Percentiles rank a stretch among this genome's conserved stretches.
These are phyloP conservation scores for Xestia rhomboidea DNA, from an alignment of 2,888 invertebrate genomes.

Conservation along the genomic window DNA sequence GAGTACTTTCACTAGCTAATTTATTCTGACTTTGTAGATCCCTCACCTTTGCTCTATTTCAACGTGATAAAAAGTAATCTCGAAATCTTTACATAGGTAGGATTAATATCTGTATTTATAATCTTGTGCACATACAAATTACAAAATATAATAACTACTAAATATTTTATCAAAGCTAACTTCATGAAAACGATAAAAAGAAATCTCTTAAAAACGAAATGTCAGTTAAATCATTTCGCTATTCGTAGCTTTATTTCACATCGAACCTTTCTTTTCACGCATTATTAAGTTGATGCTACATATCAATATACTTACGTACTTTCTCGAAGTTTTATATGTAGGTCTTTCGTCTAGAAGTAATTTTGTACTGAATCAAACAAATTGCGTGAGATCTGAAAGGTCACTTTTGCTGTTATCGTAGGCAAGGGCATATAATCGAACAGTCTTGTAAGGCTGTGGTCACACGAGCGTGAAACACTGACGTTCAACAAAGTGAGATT, in stretches of 20 bases:
- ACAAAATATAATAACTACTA: too few relatives aligned
- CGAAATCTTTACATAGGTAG: too few relatives aligned
- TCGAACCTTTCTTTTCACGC: constrained; percentile 13
- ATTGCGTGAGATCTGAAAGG: constrained; percentile 19
- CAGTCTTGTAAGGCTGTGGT: not conserved
- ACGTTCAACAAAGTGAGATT: not conserved
- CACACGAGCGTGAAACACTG: constrained; percentile 4
- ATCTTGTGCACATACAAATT: too few relatives aligned
- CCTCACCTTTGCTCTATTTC: not conserved
- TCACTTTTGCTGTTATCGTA: constrained; percentile 30
- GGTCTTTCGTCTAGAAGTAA: constrained; percentile 18
- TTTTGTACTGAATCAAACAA: constrained; percentile 42
- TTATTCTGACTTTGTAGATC: not conserved
- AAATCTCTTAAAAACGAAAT: constrained; percentile 6
- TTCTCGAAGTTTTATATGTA: constrained; percentile 7
- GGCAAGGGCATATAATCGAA: constrained; percentile 26
- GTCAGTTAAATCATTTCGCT: constrained; percentile 11
- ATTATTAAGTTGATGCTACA: constrained; percentile 29
- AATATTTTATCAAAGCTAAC: too few relatives aligned
- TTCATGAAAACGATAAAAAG: too few relatives aligned
- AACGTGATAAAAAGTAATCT: constrained; percentile 20
- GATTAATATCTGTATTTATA: too few relatives aligned
- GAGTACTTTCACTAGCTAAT: not conserved
- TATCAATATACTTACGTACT: constrained; percentile 29
- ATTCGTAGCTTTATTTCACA: constrained; percentile 22